Base-by-base conservation (phyloP, 2,888 invertebrate species). In the Coremacera marginata region DNA sequence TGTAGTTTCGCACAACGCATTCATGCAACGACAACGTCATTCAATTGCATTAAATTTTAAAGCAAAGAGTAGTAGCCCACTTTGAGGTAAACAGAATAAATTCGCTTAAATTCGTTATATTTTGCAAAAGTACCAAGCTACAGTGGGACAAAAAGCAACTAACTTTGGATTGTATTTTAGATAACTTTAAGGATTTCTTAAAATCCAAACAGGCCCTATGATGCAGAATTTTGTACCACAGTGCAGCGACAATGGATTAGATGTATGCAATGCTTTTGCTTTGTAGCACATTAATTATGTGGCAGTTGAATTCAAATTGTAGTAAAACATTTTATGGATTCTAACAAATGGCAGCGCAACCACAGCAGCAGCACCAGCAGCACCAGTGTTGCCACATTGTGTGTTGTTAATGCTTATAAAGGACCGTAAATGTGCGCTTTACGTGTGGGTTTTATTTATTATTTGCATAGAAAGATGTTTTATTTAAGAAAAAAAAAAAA, bases 401-500 rank as follows among this genome's bases (percentile, higher is more conserved):
- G 52, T 55, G 49, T 34, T 51, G n/a, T 11, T 3, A 22, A 22
- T 25, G 16, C 22, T 31, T n/a, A 22, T 14, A 19, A 37, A 16
- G n/a, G 14, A n/a, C 37, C 11, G 71, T n/a, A 19, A 37, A 5
- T 31, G 7, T 34, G 71, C 4, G 34, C n/a, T 27, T 44, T 14
- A 44, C 11, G 65, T 67, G 74, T 74, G 67, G 74, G 74, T 34
- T 67, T 65, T 37, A 37, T 67, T 65, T 37, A 52, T 55, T 65
- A 67, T 74, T 74, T 67, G 74, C 74, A 74, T 74, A 65, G 67
- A 74, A 74, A 65, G 72, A 72, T 72, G 67, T 65, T 65, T 34
- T 31, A 8, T 14, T 16, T 31, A 31, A 5, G 31, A 22, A 11
- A 34, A 37, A 49, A 22, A 44, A 49, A 25, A 31, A n/a, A n/a